Conservation (phyloP, 2,113 vertebrate genomes). For the Kobus ellipsiprymnus region DNA sequence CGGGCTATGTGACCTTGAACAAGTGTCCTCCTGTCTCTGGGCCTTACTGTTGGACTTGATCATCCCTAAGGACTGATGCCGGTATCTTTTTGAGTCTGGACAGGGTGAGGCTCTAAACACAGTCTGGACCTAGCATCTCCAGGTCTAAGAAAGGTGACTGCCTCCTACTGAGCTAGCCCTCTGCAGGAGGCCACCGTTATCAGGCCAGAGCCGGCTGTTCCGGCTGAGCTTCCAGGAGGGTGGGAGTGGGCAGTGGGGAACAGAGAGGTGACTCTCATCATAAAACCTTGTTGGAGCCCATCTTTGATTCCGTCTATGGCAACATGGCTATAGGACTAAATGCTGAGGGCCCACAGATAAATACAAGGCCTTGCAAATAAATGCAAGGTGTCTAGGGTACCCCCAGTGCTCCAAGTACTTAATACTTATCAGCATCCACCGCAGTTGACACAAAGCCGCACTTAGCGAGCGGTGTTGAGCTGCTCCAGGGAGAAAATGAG, state of each 20-base stretch:
- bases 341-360: neutral
- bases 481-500: conserved; percentile 26
- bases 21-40: neutral
- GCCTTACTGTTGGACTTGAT: neutral
- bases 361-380: neutral
- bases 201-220: neutral
- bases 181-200: neutral
- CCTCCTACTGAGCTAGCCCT: neutral
- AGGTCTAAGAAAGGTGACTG: neutral
- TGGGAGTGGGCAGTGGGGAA: neutral
- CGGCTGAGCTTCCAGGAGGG: neutral
- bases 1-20: neutral
- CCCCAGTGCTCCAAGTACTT: neutral
- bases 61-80: neutral
- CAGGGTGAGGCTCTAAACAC: neutral
- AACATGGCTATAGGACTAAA: neutral
- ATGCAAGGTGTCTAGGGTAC: neutral
- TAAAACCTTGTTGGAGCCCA: neutral
- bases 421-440: neutral
- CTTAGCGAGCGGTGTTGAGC: neutral
- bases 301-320: neutral
- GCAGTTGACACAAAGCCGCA: neutral
- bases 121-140: neutral
- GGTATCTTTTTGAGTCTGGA: neutral
- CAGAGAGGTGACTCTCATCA: neutral